Percentiles rank a stretch among this genome's conserved stretches.
These are phyloP conservation scores for Augochlora pura DNA, from an alignment of 1,140 invertebrate species.

Conservation along the genomic window DNA sequence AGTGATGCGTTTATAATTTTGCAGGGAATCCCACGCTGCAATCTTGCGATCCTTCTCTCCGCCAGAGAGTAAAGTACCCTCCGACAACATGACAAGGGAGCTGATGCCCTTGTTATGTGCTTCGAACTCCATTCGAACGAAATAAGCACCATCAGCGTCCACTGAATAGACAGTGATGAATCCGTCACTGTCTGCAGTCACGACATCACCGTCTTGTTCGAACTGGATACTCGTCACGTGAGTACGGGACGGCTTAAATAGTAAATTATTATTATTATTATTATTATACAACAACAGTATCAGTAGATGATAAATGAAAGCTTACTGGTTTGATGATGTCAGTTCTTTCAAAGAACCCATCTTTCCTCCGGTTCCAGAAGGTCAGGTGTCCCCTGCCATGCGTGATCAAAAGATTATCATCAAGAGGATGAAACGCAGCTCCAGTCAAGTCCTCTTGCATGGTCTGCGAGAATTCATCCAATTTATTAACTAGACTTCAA, in stretches of 20 bases:
- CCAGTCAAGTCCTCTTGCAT: slow-evolving; percentile 94
- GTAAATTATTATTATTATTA: neutral
- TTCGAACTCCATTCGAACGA: slow-evolving; percentile 93
- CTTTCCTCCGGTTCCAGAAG: slow-evolving; percentile 94
- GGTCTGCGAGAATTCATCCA: slow-evolving; percentile 80
- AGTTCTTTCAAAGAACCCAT: slow-evolving; percentile 92
- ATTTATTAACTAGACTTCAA: neutral
- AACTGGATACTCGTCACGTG: slow-evolving; percentile 93
- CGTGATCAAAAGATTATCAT: slow-evolving; percentile 95
- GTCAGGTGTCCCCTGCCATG: slow-evolving; percentile 95
- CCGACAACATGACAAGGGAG: slow-evolving; percentile 91
- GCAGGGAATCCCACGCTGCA: slow-evolving; percentile 93
- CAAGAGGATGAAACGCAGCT: slow-evolving; percentile 94
- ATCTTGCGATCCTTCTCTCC: slow-evolving; percentile 94
- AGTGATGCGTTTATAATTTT: slow-evolving; percentile 94
- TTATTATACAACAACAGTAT: neutral
- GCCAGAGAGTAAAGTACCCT: slow-evolving; percentile 93
- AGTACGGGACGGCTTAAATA: slow-evolving; percentile 87
- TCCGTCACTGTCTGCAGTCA: slow-evolving; percentile 96
- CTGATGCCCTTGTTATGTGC: slow-evolving; percentile 93
- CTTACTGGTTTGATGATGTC: slow-evolving; percentile 91
- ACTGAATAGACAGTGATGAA: slow-evolving; percentile 96
- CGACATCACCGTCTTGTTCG: slow-evolving; percentile 94
- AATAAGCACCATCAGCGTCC: slow-evolving; percentile 92
- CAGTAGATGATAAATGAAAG: neutral